A percentile compares a stretch with the other conserved stretches of the same genome.
phyloP scores from a whole-genome alignment of 2,888 invertebrate species.

The Spilarctia lutea region DNA sequence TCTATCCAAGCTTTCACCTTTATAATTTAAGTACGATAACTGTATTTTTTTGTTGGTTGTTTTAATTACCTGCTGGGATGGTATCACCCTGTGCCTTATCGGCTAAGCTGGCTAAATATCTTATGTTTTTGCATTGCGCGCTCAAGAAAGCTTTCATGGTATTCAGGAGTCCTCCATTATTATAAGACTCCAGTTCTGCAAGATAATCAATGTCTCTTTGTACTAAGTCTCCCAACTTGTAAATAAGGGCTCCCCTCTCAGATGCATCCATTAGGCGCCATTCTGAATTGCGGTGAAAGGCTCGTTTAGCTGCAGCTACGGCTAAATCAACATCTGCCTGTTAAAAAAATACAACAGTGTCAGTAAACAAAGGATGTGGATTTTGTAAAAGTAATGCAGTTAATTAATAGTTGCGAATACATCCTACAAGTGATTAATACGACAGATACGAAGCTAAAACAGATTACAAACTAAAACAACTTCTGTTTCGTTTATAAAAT shows the following conservation, averaged over 20 bases:
- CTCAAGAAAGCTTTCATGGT: conserved; percentile 86
- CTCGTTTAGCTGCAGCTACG: conserved; percentile 89
- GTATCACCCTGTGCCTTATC: conserved; percentile 94
- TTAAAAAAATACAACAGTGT: background rate
- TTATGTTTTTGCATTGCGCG: conserved; percentile 80
- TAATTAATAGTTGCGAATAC: too few species aligned
- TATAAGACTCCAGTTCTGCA: conserved; percentile 94
- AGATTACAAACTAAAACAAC: background rate
- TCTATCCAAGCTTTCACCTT: too few species aligned
- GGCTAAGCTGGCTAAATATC: conserved; percentile 95
- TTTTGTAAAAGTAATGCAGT: too few species aligned
- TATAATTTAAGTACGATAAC: too few species aligned
- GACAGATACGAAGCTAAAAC: too few species aligned
- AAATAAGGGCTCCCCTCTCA: conserved; percentile 89
- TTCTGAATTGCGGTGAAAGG: conserved; percentile 88
- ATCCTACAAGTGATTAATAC: too few species aligned
- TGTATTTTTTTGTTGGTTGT: background rate
- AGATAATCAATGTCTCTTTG: conserved; percentile 94
- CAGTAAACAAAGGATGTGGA: too few species aligned
- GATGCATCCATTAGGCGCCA: conserved; percentile 95
- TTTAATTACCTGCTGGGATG: conserved; percentile 83
- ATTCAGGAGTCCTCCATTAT: conserved; percentile 87
- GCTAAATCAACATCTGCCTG: conserved; percentile 90
- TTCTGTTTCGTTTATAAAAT: background rate
- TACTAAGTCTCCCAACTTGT: conserved; percentile 90